Percentiles rank a stretch among this genome's conserved stretches.
Evolutionary conservation across 1,140 invertebrate genomes (phyloP).

Genomic region (Drosophila novamexicana): DNA sequence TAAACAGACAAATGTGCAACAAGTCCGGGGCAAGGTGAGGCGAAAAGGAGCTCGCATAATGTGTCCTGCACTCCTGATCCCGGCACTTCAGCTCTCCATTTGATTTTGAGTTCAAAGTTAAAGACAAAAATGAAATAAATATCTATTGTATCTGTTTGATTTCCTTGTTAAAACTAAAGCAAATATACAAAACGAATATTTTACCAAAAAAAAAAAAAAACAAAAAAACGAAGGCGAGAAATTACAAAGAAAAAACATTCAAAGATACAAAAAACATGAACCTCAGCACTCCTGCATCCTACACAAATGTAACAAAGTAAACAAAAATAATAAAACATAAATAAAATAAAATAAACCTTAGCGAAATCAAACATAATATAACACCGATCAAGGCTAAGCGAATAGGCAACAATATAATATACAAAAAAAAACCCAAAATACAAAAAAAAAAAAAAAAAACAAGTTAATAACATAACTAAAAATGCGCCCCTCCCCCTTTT

Average conservation of each 20-base stretch:
- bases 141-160: constrained; percentile 75
- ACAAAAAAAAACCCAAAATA: constrained; percentile 31
- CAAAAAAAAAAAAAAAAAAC: constrained; percentile 38
- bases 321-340: constrained; percentile 27
- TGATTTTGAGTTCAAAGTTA: constrained; percentile 56
- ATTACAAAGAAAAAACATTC: constrained; percentile 79
- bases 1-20: constrained; percentile 72
- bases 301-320: constrained; percentile 79
- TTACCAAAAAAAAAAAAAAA: constrained; percentile 49
- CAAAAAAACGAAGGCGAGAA: constrained; percentile 52
- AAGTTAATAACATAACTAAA: constrained; percentile 50
- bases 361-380: constrained; percentile 67
- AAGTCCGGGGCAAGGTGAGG: constrained; percentile 17
- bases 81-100: constrained; percentile 52
- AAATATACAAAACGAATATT: constrained; percentile 71
- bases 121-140: constrained; percentile 46
- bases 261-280: constrained; percentile 84
- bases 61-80: neutral
- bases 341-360: constrained; percentile 72
- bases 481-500: constrained; percentile 83
- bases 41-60: neutral
- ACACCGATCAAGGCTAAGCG: constrained; percentile 42
- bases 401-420: constrained; percentile 37
- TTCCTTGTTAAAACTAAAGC: constrained; percentile 80
- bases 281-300: constrained; percentile 84